Conservation (phyloP, 2,888 invertebrate genomes). For the Morpho helenor region DNA sequence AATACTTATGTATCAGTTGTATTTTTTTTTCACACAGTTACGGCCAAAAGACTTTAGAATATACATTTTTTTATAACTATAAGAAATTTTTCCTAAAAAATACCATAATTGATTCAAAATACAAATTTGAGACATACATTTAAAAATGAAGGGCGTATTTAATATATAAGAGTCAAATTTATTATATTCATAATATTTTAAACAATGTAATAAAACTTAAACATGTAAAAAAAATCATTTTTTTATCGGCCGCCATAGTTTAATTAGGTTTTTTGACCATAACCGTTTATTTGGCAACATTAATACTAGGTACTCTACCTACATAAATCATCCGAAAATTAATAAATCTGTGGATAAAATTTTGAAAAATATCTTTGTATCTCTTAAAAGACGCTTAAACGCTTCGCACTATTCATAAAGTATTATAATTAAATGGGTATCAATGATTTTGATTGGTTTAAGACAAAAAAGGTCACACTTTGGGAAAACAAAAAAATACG, state of each 20-base stretch:
- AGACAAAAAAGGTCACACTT: too few relatives aligned
- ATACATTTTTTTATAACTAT: neutral
- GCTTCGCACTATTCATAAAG: neutral
- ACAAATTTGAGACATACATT: too few relatives aligned
- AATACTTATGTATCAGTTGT: constrained; percentile 28
- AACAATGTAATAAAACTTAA: too few relatives aligned
- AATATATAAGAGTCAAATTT: too few relatives aligned
- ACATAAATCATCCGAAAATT: constrained; percentile 42
- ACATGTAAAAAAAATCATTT: too few relatives aligned
- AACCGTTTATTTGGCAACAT: constrained; percentile 45
- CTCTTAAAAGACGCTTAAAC: constrained; percentile 14
- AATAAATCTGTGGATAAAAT: constrained; percentile 31
- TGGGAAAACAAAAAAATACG: too few relatives aligned
- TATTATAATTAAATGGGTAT: neutral
- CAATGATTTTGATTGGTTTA: too few relatives aligned
- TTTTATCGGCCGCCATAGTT: neutral
- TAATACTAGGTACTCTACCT: constrained; percentile 30
- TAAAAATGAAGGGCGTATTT: too few relatives aligned
- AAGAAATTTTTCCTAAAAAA: too few relatives aligned
- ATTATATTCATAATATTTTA: too few relatives aligned
- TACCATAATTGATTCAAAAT: too few relatives aligned
- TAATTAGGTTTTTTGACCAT: constrained; percentile 22
- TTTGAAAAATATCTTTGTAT: constrained; percentile 31
- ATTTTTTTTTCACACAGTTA: constrained; percentile 34
- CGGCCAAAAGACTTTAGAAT: constrained; percentile 33